Evolutionary conservation across 1,140 invertebrate genomes (phyloP), one percentile per base, ranked within the genome.

Genomic region (Lethrus apterus): DNA sequence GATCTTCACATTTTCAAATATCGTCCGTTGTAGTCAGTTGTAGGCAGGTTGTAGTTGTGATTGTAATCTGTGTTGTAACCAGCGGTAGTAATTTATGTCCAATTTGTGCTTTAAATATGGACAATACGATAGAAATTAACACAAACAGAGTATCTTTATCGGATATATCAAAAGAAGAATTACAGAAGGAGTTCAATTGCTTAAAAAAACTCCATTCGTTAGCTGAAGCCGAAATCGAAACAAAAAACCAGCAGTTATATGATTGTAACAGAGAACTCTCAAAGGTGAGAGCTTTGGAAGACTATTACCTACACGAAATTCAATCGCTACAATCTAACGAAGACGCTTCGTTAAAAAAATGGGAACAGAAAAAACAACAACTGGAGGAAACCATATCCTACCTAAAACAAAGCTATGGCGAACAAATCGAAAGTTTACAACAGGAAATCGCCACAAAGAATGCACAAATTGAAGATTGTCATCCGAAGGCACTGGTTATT

Each of bases 171-270:
- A 38, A 23, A 38, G 35, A 38, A 21, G 35, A 23, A 11, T 11
- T 38, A 4, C 17, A 38, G n/a, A 4, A 10, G 1, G n/a, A 23
- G 15, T 38, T 21, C 24, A 21, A 11, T 13, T 3, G 19, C n/a
- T 38, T 38, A 38, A 10, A 10, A 3, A 38, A 20, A 38, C 7
- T n/a, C 10, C 24, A 21, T 23, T 8, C 18, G 24, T 4, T 21
- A 38, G 3, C 14, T 9, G 19, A 21, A n/a, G 3, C n/a, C 7
- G 38, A 48, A 30, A 21, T 54, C 10, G 48, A 54, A 19, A 14
- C 29, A 7, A 31, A 38, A 29, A 47, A 51, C 10, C 50, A 55
- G 43, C 24, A 52, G 46, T 14, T 49, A n/a, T 36, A 52, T 26
- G 46, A 52, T 19, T 21, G 13, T 14, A 52, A 55, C 23, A 38